Base-by-base conservation (phyloP, 2,888 invertebrate species). In the Steinernema carpocapsae region DNA sequence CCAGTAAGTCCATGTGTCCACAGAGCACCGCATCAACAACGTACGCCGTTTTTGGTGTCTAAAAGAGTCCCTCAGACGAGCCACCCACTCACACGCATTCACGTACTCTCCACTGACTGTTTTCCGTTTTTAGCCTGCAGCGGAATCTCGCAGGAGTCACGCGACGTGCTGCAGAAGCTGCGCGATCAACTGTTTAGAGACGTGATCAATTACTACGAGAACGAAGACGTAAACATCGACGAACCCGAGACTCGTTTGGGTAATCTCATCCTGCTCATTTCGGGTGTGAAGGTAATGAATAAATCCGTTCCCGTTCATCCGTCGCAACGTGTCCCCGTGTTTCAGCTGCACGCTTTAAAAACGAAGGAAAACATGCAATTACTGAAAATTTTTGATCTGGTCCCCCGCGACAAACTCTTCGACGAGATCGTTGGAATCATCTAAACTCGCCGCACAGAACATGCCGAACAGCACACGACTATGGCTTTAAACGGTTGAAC, bases 281-380 rank as follows among this genome's bases (percentile, higher is more conserved):
- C 82, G 1, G 82, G 83, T 14, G 76, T 85, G 7, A 85, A 83
- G 72, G 82, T 83, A 72, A 72, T 14, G 17, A 29, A 0, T 17
- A 24, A 72, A 2, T 48, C 6, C 17, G 14, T n/a, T 19, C 1
- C 29, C 19, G 7, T 4, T 17, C 3, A 42, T 2, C 12, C 0
- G 12, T 29, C 4, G n/a, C n/a, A n/a, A n/a, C n/a, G n/a, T n/a
- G n/a, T n/a, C n/a, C 17, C 17, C 0, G 12, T 32, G 19, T 73
- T 80, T 48, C 76, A 83, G 83, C 76, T 82, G 22, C 84, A 83
- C 64, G 82, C 83, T 29, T 73, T 77, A 43, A 78, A 79, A 37
- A 82, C 84, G 6, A 77, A 77, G 10, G 85, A 85, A 75, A 85
- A 85, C 73, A 85, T 85, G 84, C 82, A 83, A 43, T 77, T 85